A percentile compares a stretch with the other conserved stretches of the same genome.
Evolutionary conservation across 2,888 invertebrate species (phyloP).

Genomic region (Strigamia transsilvanica): DNA sequence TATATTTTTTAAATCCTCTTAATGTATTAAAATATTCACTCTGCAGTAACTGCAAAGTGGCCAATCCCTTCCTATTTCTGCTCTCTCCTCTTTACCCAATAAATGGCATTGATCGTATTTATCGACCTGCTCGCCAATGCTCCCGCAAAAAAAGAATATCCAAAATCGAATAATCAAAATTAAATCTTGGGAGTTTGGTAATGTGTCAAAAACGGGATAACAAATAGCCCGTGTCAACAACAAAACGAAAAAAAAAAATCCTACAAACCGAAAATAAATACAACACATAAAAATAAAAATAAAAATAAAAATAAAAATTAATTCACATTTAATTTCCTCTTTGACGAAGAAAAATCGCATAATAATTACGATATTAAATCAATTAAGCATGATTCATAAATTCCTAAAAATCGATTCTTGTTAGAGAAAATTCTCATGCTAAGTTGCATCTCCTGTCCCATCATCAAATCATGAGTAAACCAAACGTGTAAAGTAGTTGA

Average conservation of each 20-base stretch:
- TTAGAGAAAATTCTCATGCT: too few species aligned
- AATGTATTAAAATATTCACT: too few species aligned
- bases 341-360: too few species aligned
- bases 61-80: not conserved
- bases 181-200: not conserved
- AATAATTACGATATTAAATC: too few species aligned
- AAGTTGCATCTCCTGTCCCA: too few species aligned
- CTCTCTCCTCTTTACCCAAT: slow-evolving; percentile 4
- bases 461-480: too few species aligned
- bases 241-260: not conserved
- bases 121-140: not conserved
- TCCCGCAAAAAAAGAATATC: slow-evolving; percentile 6
- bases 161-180: slow-evolving; percentile 15
- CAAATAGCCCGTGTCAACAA: not conserved
- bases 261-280: not conserved
- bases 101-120: slow-evolving; percentile 13
- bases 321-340: too few species aligned
- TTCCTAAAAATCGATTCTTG: too few species aligned
- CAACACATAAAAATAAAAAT: not conserved
- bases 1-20: too few species aligned
- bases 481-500: too few species aligned
- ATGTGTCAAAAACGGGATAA: not conserved
- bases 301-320: not conserved
- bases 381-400: too few species aligned
- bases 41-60: not conserved